A percentile compares a stretch with the other conserved stretches of the same genome.
Conservation (phyloP, 2,888 invertebrate species). For the Perdita meconis region DNA sequence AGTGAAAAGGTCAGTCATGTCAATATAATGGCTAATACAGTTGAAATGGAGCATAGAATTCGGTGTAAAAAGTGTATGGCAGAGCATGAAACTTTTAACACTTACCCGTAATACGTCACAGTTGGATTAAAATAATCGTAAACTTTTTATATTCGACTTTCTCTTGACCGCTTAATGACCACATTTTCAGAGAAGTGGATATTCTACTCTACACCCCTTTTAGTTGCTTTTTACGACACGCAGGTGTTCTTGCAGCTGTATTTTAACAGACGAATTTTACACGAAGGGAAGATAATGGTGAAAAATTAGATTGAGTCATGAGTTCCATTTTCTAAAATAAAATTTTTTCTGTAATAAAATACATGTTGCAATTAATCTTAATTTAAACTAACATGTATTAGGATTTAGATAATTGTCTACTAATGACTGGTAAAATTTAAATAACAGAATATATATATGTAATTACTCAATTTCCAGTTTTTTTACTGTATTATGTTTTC, state of each 20-base stretch:
- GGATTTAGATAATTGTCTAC: no score
- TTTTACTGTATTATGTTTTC: no score
- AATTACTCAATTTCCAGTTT: no score
- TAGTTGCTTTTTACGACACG: conserved; percentile 1
- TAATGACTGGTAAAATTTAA: no score
- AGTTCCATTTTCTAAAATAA: no score
- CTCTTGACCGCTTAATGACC: neutral
- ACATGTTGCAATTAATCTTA: no score
- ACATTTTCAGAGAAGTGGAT: conserved; percentile 1
- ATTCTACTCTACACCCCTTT: neutral
- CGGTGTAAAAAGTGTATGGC: neutral
- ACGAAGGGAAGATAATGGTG: neutral
- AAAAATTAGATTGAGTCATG: no score
- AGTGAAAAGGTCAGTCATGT: no score
- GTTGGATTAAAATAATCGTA: neutral
- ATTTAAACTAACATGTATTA: no score
- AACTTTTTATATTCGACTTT: neutral
- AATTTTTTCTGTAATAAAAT: no score
- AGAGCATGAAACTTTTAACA: neutral
- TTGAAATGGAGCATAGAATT: neutral
- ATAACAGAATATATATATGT: no score
- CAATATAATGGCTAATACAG: no score
- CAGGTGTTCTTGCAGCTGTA: neutral
- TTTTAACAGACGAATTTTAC: neutral
- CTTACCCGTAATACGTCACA: neutral